Conservation (phyloP, 2,113 vertebrate genomes). For the Canis aureus region DNA sequence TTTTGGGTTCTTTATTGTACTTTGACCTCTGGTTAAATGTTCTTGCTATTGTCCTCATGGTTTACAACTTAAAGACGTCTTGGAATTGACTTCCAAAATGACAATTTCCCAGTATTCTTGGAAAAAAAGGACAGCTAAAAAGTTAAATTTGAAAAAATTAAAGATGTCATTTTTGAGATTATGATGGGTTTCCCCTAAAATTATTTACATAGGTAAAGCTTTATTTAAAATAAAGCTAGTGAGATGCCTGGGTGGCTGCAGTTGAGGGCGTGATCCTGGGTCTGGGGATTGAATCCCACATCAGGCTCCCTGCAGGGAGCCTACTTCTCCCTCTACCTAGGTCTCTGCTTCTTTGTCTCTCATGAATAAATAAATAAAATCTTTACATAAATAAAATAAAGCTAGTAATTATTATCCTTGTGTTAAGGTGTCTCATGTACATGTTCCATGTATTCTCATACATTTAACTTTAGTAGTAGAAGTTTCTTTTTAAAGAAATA, state of each 20-base stretch:
- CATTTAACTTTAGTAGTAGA: constrained; percentile 48
- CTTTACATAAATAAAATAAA: background rate
- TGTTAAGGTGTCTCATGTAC: background rate
- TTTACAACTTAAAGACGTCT: background rate
- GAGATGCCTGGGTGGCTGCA: no score
- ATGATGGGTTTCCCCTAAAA: background rate
- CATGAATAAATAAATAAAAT: no score
- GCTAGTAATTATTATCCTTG: background rate
- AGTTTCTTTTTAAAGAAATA: constrained; percentile 63
- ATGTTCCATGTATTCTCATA: background rate
- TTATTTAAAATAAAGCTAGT: background rate
- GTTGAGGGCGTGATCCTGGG: no score
- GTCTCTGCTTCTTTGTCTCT: no score
- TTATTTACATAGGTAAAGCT: background rate
- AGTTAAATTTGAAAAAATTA: background rate
- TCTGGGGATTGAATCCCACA: no score
- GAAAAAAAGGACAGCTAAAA: background rate
- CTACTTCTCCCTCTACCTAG: no score
- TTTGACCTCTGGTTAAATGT: background rate
- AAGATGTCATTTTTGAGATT: constrained; percentile 50
- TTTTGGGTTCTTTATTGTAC: background rate
- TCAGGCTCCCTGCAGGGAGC: no score
- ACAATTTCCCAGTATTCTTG: background rate
- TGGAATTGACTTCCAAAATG: constrained; percentile 5
- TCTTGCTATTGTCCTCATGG: background rate